Evolutionary conservation across 2,797 vertebrate genomes (phyloP), one percentile per base, ranked within the genome.

Genomic region (Hyperoplus lanceolatus): DNA sequence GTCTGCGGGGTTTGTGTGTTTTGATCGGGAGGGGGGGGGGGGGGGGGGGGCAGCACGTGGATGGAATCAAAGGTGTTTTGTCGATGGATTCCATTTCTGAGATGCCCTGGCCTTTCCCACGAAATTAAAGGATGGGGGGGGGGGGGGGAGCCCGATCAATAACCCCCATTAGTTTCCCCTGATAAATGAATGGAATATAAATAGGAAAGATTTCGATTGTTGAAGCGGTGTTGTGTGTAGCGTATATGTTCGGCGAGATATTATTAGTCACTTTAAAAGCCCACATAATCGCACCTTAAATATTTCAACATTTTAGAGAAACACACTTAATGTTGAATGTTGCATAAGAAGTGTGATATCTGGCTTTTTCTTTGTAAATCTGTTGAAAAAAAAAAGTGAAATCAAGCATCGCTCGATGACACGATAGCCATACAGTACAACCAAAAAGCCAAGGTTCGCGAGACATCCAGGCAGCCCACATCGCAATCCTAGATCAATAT

Each of bases 41-140:
- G 2, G 29, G 29, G 0, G 77, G 42, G 56, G 39, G 4, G 77
- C 59, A 8, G 79, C 13, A 57, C 81, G 70, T n/a, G 49, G 71
- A 46, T 38, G 50, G 72, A 89, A 86, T 87, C 87, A 85, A 77
- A 91, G 75, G 59, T 75, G 50, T 87, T 29, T 83, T 88, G 77
- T 74, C 77, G 82, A 87, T 75, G 66, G 77, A 78, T 83, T 81
- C 73, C 59, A 73, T 85, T 70, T 82, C 59, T 53, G 51, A 84
- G 75, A 82, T 16, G 8, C 5, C 58, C 29, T 29, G 29, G 29
- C 29, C 29, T 29, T 70, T 80, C 83, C 74, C 15, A 54, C 70
- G 70, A 75, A 42, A 45, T 29, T 29, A 11, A 65, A 51, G 29
- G 66, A 56, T 38, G 74, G 21, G 21, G 21, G 21, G 21, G 21